These are phyloP conservation scores for Harpegnathos saltator DNA, from an alignment of 1,140 invertebrate species.

Conservation along the genomic window DNA sequence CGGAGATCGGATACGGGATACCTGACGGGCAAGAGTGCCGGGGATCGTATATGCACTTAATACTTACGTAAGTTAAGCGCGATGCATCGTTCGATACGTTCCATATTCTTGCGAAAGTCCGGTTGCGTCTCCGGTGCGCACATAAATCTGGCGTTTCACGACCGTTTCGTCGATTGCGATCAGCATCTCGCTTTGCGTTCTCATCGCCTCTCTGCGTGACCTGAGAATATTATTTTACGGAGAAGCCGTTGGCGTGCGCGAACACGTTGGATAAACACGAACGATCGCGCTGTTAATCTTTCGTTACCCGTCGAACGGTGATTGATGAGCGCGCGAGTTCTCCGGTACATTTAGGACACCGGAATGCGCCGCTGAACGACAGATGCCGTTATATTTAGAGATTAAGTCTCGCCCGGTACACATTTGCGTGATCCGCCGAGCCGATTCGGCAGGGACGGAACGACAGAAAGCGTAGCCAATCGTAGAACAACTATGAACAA, in stretches of 20 bases:
- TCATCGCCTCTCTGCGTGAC: not conserved
- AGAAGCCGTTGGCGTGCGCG: not conserved
- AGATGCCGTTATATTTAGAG: slow-evolving; percentile 32
- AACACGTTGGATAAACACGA: not conserved
- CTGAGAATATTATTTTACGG: slow-evolving; percentile 21
- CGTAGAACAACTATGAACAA: slow-evolving; percentile 15
- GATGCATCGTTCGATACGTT: slow-evolving; percentile 19
- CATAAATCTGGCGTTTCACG: slow-evolving; percentile 56
- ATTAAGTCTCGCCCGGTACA: slow-evolving; percentile 41
- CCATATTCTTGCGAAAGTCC: slow-evolving; percentile 59
- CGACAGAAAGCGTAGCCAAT: slow-evolving; percentile 14
- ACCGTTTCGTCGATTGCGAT: slow-evolving; percentile 48
- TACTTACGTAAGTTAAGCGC: slow-evolving; percentile 13
- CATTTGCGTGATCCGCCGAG: slow-evolving; percentile 25
- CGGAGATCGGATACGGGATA: not conserved
- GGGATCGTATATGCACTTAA: not conserved
- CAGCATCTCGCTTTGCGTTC: slow-evolving; percentile 61
- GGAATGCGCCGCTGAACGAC: not conserved
- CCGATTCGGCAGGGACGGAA: slow-evolving; percentile 37
- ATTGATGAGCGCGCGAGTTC: slow-evolving; percentile 17
- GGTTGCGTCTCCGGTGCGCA: not conserved
- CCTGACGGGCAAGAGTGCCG: not conserved
- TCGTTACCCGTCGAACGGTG: not conserved
- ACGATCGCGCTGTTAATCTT: slow-evolving; percentile 15
- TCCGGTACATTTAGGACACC: not conserved